Evolutionary conservation across 2,797 vertebrate species (phyloP).

Genomic region (Pelochelys cantorii): DNA sequence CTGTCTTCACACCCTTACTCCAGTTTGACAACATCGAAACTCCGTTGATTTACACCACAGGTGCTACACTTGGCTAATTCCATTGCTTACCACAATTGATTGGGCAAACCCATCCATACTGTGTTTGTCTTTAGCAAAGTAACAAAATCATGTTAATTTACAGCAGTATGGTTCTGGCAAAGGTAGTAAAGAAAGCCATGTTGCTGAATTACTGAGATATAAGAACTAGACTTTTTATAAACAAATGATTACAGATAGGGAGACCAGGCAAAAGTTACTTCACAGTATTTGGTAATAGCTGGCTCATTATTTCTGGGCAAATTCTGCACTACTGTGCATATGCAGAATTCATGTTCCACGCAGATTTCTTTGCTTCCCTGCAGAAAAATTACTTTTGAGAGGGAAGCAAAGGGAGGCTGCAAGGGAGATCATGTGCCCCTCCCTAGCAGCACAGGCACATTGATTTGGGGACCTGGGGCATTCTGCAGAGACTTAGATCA

Average conservation of each 20-base stretch:
- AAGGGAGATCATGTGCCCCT: neutral
- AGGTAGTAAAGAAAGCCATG: neutral
- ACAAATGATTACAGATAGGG: neutral
- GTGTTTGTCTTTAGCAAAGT: conserved; percentile 34
- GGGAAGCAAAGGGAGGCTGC: neutral
- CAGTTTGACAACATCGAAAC: conserved; percentile 32
- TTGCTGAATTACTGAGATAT: neutral
- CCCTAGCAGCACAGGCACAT: neutral
- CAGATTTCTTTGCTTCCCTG: neutral
- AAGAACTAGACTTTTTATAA: conserved; percentile 4
- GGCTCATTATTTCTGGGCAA: neutral
- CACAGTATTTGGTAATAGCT: neutral
- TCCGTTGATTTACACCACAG: conserved; percentile 54
- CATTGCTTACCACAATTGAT: conserved; percentile 31
- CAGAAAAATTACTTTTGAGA: neutral
- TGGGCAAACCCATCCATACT: conserved; percentile 40
- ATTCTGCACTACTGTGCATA: neutral
- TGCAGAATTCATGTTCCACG: neutral
- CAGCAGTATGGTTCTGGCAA: neutral
- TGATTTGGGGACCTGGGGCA: neutral
- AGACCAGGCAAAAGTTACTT: neutral
- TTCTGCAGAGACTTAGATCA: neutral
- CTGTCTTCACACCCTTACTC: conserved; percentile 17
- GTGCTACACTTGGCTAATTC: conserved; percentile 58
- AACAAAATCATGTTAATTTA: conserved; percentile 22